Conservation (phyloP, 2,113 vertebrate species). For the Sinocyclocheilus anshuiensis region DNA sequence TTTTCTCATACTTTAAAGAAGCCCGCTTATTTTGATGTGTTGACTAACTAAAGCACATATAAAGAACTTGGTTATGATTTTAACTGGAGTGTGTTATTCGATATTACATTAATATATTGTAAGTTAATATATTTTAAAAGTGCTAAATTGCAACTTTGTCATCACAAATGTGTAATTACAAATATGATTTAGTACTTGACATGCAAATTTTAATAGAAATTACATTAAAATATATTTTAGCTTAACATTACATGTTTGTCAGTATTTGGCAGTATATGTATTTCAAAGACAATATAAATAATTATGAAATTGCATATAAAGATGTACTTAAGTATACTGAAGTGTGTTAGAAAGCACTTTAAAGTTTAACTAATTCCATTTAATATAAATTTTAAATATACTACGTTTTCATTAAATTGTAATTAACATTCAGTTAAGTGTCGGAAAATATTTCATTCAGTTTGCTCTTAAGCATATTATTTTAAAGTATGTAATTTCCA, state of each 20-base stretch:
- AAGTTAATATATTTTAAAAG: no score
- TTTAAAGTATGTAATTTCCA: background rate
- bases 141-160: no score
- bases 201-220: no score
- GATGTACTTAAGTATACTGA: background rate
- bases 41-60: no score
- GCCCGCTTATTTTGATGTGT: background rate
- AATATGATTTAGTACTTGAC: no score
- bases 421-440: background rate
- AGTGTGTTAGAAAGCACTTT: background rate
- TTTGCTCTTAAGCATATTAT: background rate
- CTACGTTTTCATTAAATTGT: background rate
- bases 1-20: background rate
- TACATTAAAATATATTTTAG: background rate
- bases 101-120: no score
- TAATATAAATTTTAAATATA: background rate
- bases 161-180: no score
- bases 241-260: background rate
- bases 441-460: background rate
- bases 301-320: background rate
- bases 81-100: no score
- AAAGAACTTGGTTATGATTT: no score
- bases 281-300: background rate
- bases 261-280: no score
- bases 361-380: background rate